A percentile compares a stretch with the other conserved stretches of the same genome.
Conservation (phyloP, 2,113 vertebrate genomes). For the Polyodon spathula region DNA sequence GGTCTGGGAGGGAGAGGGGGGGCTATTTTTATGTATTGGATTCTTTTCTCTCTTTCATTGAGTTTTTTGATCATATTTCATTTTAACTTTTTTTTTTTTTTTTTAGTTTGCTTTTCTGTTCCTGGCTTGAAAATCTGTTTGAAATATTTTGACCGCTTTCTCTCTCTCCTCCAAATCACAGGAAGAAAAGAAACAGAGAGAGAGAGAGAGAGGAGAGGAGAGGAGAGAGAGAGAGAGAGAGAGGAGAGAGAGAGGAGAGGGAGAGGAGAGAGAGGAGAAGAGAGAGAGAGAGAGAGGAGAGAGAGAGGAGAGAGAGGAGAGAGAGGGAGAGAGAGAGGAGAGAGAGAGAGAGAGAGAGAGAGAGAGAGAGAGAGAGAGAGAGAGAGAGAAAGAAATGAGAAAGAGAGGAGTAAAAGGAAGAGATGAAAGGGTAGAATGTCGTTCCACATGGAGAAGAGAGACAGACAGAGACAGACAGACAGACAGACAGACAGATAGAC, state of each 20-base stretch:
- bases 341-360: background rate
- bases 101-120: too few species aligned
- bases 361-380: background rate
- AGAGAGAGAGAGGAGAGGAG: background rate
- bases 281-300: background rate
- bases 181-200: background rate
- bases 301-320: background rate
- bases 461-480: too few species aligned
- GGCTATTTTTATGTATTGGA: too few species aligned
- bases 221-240: constrained; percentile 7
- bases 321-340: background rate
- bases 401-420: background rate
- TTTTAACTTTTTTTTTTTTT: too few species aligned
- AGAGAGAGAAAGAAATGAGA: constrained; percentile 8
- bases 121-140: too few species aligned
- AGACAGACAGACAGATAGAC: too few species aligned
- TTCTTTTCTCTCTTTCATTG: too few species aligned
- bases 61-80: too few species aligned
- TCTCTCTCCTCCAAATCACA: too few species aligned
- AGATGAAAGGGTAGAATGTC: background rate
- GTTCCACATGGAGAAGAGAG: constrained; percentile 15
- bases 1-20: too few species aligned
- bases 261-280: background rate
- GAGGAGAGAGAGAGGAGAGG: background rate
- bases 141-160: too few species aligned